Evolutionary conservation across 2,888 invertebrate genomes (phyloP), one percentile per base, ranked within the genome.

Genomic region (Allacma fusca): DNA sequence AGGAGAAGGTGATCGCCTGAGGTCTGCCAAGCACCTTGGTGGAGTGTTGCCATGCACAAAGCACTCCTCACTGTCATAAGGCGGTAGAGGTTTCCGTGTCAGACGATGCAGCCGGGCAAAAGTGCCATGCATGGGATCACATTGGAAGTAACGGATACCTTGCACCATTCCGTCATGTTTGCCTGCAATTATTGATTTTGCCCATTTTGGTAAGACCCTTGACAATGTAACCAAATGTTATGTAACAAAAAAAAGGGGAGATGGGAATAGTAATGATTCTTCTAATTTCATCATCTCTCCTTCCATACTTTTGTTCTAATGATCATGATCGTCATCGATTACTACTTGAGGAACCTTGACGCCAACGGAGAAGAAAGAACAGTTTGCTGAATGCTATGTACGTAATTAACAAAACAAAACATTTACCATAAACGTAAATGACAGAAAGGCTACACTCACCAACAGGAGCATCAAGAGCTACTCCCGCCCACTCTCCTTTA

Each of bases 401-500:
- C 13, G 40, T 13, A 40, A 40, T 40, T 40, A 40, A 40, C 40
- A 9, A 40, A 40, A 13, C 13, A n/a, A 40, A 40, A 13, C 40
- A 13, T 40, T 40, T 40, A 40, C 21, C 4, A 62, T 21, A 62
- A 59, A 59, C 19, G 64, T 64, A 21, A 64, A 24, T 23, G 64
- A 13, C 64, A 64, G 13, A 9, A 26, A 23, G 26, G 23, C 64
- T n/a, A 21, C 4, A 59, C 88, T 88, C 89, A 93, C 98, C 98
- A 85, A 95, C 93, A 59, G 96, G 92, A 84, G 97, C 95, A 87
- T 98, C 98, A 83, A 99, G 91, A 80, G 96, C 98, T 79, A 99
- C 92, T 71, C 98, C 98, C 70, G 97, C 98, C 98, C 98, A 99
- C 83, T 98, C 96, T 79, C 98, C 98, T 24, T 96, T 95, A 21